Conservation (phyloP, 2,888 invertebrate genomes). For the Ophonus ardosiacus region DNA sequence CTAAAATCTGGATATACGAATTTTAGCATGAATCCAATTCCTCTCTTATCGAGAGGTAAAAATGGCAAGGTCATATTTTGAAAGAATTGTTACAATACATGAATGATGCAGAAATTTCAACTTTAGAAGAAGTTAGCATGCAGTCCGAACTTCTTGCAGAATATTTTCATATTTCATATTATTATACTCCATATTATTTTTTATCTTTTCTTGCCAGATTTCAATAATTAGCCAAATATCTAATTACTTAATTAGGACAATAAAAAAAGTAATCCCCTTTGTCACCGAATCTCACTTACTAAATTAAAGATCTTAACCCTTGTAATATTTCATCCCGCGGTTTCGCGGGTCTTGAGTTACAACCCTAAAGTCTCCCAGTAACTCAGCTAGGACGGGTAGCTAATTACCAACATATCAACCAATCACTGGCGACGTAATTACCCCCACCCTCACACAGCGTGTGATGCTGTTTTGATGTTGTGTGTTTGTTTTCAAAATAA, state of each 20-base stretch:
- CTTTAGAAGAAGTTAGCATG: too few species aligned
- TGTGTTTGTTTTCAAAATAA: conserved; percentile 53
- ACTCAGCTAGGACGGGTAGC: conserved; percentile 30
- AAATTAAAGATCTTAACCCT: conserved; percentile 31
- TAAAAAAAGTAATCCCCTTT: conserved; percentile 36
- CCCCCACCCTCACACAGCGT: conserved; percentile 1
- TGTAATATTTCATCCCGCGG: conserved; percentile 36
- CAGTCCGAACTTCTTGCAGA: too few species aligned
- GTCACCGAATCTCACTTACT: conserved; percentile 21
- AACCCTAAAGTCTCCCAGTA: conserved; percentile 22
- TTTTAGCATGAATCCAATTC: too few species aligned
- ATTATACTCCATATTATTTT: too few species aligned
- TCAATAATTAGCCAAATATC: background rate
- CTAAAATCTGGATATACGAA: too few species aligned
- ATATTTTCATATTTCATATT: too few species aligned
- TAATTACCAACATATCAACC: conserved; percentile 54
- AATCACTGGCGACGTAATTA: conserved; percentile 50
- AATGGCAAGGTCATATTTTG: too few species aligned
- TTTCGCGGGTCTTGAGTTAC: conserved; percentile 46
- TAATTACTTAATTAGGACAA: conserved; percentile 34
- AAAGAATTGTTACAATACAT: too few species aligned
- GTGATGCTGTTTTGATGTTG: conserved; percentile 52
- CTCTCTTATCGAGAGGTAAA: too few species aligned
- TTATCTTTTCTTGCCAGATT: background rate
- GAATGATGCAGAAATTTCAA: too few species aligned